Evolutionary conservation across 2,888 invertebrate species (phyloP), one percentile per base, ranked within the genome.

Genomic region (Pachymerium ferrugineum): DNA sequence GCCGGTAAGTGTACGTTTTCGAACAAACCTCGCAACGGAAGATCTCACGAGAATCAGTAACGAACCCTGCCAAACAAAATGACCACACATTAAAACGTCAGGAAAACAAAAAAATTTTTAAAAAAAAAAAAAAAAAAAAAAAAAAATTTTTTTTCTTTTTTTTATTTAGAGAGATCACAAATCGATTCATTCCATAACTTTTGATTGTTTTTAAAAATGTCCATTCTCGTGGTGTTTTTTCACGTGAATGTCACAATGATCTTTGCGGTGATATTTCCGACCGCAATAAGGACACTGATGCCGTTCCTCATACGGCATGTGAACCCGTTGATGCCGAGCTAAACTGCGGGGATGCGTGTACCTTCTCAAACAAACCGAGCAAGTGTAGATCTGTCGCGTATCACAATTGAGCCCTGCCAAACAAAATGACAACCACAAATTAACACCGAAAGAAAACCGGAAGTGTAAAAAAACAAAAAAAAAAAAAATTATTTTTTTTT

Each of bases 351-450:
- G 68, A 16, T 68, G 30, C 3, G 68, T 31, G 30, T 30, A 68
- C 16, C 16, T 31, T 68, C 31, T 68, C n/a, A 16, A 22, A 68
- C 68, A 68, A 29, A 68, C 16, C 68, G 19, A 4, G 31, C 68
- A 68, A 47, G 47, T 47, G 47, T 47, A 47, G 47, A 47, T 47
- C 5, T 19, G 19, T 22, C 19, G 16, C 47, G 16, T 3, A 47
- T 19, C 5, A 10, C 3, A 16, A 19, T 47, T 10, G 19, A 3
- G 22, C 47, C 47, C 47, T 47, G 47, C 47, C 47, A 47, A 47
- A 47, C 47, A 47, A 47, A 47, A 42, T 42, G 42, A 47, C n/a
- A n/a, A n/a, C 47, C 47, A 47, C 47, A 47, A 3, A 47, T 47
- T 47, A 47, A 47, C 47, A 33, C n/a, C n/a, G n/a, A n/a, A n/a